These are phyloP conservation scores for Drosophila sordidapex DNA, from an alignment of 2,888 invertebrate genomes.

Conservation along the genomic window DNA sequence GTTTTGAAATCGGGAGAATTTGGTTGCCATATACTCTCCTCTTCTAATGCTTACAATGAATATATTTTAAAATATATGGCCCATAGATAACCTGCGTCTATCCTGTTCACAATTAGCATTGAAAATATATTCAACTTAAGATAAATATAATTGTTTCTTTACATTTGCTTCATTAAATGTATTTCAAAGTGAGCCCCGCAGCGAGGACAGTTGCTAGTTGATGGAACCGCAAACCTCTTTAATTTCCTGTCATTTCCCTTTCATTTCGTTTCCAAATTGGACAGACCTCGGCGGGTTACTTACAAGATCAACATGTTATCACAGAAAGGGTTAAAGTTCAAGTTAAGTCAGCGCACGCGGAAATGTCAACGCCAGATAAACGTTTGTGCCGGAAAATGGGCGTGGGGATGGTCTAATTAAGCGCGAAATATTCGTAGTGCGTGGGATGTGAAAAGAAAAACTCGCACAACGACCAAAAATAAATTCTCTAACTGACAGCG, in stretches of 20 bases:
- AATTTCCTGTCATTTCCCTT: conserved; percentile 81
- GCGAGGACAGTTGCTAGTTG: conserved; percentile 38
- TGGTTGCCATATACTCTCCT: accelerated
- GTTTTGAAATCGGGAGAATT: not conserved
- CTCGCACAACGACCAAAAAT: conserved; percentile 11
- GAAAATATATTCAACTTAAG: conserved; percentile 21
- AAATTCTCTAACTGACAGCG: conserved; percentile 27
- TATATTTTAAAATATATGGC: not conserved
- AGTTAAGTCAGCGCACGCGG: conserved; percentile 49
- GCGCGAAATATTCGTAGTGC: conserved; percentile 30
- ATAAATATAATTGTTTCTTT: conserved; percentile 22
- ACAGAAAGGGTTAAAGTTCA: conserved; percentile 63
- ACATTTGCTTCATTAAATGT: conserved; percentile 52
- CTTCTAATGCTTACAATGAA: not conserved
- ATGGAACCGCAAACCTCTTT: conserved; percentile 65
- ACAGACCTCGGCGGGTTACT: conserved; percentile 45
- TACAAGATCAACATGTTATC: conserved; percentile 76
- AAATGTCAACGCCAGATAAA: conserved; percentile 78
- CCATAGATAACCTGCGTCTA: too few relatives aligned
- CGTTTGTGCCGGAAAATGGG: conserved; percentile 48
- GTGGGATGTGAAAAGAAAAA: conserved; percentile 20
- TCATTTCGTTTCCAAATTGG: conserved; percentile 47
- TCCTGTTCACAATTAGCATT: conserved; percentile 27
- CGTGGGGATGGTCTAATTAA: conserved; percentile 56
- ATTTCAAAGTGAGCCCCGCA: conserved; percentile 45